Evolutionary conservation across 2,797 vertebrate genomes (phyloP).

Genomic region (Gephyroberyx darwinii): DNA sequence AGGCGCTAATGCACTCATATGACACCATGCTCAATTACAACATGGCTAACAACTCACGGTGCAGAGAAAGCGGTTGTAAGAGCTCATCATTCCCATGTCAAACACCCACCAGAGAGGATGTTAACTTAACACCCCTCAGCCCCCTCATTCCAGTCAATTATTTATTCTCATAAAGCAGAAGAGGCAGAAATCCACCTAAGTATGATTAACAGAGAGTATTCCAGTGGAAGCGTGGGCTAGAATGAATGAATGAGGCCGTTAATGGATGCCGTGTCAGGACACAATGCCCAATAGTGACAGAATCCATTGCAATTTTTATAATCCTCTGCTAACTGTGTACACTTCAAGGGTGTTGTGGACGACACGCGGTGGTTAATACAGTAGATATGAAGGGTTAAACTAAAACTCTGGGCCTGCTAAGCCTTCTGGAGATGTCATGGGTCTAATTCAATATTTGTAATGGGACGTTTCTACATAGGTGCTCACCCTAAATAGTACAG

Average conservation of each 20-base stretch:
- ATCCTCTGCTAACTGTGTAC: too few species aligned
- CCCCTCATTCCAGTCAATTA: slow-evolving; percentile 8
- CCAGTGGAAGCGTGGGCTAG: slow-evolving; percentile 9
- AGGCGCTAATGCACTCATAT: slow-evolving; percentile 32
- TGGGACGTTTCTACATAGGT: too few species aligned
- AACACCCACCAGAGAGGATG: slow-evolving; percentile 28
- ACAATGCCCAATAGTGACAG: slow-evolving; percentile 8
- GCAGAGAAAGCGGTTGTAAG: slow-evolving; percentile 38
- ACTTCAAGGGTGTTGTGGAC: too few species aligned
- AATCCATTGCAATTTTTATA: too few species aligned
- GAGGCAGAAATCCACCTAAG: slow-evolving; percentile 28
- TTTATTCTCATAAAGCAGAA: neutral
- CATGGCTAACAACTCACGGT: slow-evolving; percentile 33
- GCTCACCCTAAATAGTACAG: too few species aligned
- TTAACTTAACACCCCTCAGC: slow-evolving; percentile 37
- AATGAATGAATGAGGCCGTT: slow-evolving; percentile 16
- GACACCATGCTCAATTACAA: slow-evolving; percentile 42
- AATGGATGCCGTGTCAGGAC: neutral
- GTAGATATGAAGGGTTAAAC: too few species aligned
- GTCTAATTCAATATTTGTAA: too few species aligned
- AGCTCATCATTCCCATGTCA: slow-evolving; percentile 43
- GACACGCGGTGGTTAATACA: too few species aligned
- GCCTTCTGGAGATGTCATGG: too few species aligned
- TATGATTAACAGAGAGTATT: slow-evolving; percentile 21
- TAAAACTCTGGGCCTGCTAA: too few species aligned